Conservation (phyloP, 1,140 invertebrate species). For the Lucilia sericata region DNA sequence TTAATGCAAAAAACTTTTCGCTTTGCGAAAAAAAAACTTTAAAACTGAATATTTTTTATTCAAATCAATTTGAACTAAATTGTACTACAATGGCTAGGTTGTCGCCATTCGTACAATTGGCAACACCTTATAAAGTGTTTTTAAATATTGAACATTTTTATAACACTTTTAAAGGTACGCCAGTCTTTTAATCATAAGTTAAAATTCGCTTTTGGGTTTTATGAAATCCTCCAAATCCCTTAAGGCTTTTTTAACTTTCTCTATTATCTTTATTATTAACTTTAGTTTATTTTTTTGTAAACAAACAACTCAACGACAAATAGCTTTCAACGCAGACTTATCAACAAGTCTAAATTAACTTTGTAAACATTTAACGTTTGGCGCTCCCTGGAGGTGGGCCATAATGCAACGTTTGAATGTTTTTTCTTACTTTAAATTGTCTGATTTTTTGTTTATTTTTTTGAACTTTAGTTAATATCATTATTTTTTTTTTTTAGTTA, state of each 20-base stretch:
- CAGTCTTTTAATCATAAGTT: conserved; percentile 2
- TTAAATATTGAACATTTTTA: not conserved
- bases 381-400: not conserved
- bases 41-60: not conserved
- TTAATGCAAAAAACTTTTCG: conserved; percentile 20
- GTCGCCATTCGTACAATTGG: conserved; percentile 47
- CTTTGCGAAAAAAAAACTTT: not conserved
- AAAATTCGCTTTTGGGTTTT: not conserved
- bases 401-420: too few relatives aligned
- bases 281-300: not conserved
- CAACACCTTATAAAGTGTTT: conserved; percentile 13
- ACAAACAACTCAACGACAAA: not conserved
- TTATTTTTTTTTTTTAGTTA: not conserved
- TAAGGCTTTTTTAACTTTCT: not conserved
- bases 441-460: not conserved
- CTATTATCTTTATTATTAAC: not conserved
- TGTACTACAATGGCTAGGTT: conserved; percentile 45
- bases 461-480: not conserved
- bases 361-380: conserved; percentile 4
- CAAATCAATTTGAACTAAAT: not conserved
- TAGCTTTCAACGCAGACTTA: not conserved
- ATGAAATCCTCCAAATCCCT: conserved; percentile 1
- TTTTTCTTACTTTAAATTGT: not conserved
- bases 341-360: not conserved
- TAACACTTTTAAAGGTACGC: conserved; percentile 9